These are phyloP conservation scores for Papilio helenus DNA, from an alignment of 1,140 invertebrate genomes.

Conservation along the genomic window DNA sequence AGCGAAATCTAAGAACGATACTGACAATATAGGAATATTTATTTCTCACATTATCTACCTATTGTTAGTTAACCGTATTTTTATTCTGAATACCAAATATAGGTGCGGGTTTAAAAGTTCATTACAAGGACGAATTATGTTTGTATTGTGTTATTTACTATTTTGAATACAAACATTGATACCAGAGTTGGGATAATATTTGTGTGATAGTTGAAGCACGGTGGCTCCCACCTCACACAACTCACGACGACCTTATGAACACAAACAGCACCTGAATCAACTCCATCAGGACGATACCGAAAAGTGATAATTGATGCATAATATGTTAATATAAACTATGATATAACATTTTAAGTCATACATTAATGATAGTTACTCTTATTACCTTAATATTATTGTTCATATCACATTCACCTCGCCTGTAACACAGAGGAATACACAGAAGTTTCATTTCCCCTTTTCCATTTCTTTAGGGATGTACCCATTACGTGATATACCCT, in stretches of 20 bases:
- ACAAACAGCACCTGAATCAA: constrained; percentile 38
- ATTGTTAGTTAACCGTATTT: neutral
- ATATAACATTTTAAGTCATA: neutral
- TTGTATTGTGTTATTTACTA: neutral
- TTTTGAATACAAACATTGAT: constrained; percentile 29
- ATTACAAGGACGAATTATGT: constrained; percentile 9
- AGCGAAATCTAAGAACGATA: neutral
- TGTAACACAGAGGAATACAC: no score
- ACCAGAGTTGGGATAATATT: constrained; percentile 16
- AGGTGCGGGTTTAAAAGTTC: constrained; percentile 11
- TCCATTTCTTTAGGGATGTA: no score
- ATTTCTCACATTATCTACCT: neutral
- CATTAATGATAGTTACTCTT: no score
- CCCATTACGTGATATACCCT: neutral
- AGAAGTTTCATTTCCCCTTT: no score
- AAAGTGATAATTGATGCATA: constrained; percentile 8
- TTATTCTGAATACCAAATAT: neutral
- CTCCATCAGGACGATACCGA: constrained; percentile 23
- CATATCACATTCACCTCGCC: no score
- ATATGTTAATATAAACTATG: no score
- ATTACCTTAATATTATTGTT: no score
- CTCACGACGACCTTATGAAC: constrained; percentile 9
- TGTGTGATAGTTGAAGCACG: constrained; percentile 25
- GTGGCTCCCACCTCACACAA: constrained; percentile 27
- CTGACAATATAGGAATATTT: neutral